phyloP scores from a whole-genome alignment of 2,113 vertebrate genomes.

The Oncorhynchus tshawytscha region DNA sequence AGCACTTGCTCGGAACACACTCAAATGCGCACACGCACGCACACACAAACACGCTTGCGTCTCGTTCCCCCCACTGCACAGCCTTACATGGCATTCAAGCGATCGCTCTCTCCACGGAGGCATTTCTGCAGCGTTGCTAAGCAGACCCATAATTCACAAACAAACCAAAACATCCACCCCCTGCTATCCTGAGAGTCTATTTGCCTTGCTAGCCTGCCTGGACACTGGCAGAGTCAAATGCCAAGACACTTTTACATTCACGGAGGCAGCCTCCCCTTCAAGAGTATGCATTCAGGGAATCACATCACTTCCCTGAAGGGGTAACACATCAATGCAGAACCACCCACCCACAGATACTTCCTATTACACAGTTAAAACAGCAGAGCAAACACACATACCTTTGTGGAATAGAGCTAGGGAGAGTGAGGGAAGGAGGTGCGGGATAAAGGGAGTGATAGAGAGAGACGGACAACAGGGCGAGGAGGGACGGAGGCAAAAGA shows the following conservation, averaged over 20 bases:
- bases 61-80: conserved; percentile 37
- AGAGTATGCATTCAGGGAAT: neutral
- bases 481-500: too few species aligned
- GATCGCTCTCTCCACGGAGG: conserved; percentile 32
- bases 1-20: neutral
- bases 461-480: neutral
- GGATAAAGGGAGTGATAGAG: neutral
- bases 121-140: conserved; percentile 62
- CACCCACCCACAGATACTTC: conserved; percentile 9
- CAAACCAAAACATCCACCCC: conserved; percentile 54
- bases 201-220: neutral
- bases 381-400: neutral
- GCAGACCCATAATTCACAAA: conserved; percentile 61
- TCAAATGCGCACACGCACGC: neutral
- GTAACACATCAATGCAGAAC: neutral
- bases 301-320: neutral
- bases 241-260: conserved; percentile 15
- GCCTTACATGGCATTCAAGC: conserved; percentile 65
- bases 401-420: too few species aligned
- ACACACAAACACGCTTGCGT: neutral
- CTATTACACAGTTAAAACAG: neutral
- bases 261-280: conserved; percentile 28
- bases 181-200: neutral
- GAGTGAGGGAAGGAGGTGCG: neutral
- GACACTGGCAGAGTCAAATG: neutral